Conservation (phyloP, 2,888 invertebrate genomes). For the Latrodectus elegans region DNA sequence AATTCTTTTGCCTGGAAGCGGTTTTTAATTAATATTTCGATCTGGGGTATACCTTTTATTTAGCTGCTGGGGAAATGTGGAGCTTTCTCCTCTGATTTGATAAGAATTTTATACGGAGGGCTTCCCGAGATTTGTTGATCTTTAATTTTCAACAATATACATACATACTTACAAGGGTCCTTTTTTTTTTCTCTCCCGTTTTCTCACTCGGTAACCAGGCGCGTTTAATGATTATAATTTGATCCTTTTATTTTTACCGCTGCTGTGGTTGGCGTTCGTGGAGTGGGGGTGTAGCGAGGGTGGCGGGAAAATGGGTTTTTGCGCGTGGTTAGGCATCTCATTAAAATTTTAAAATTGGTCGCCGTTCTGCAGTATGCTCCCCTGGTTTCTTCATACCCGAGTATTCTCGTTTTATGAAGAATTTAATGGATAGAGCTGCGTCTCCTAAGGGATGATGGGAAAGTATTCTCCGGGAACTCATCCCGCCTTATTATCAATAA, state of each 20-base stretch:
- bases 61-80: background rate
- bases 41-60: conserved; percentile 34
- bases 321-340: conserved; percentile 33
- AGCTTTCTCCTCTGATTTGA: conserved; percentile 14
- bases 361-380: background rate
- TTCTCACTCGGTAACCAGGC: background rate
- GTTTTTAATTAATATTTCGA: conserved; percentile 58
- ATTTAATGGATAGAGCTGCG: too few relatives aligned
- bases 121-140: conserved; percentile 45
- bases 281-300: background rate
- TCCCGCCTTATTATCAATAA: too few relatives aligned
- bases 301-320: conserved; percentile 20
- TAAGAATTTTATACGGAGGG: conserved; percentile 26
- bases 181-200: conserved; percentile 7
- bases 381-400: background rate
- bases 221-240: background rate
- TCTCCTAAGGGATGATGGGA: too few relatives aligned
- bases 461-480: too few relatives aligned
- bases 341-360: conserved; percentile 39
- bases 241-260: background rate
- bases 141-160: conserved; percentile 16
- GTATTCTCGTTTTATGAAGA: background rate
- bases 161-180: background rate
- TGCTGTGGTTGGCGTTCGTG: background rate
- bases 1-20: conserved; percentile 14